phyloP scores from a whole-genome alignment of 2,888 invertebrate genomes.

The Epistrophella euchroma region DNA sequence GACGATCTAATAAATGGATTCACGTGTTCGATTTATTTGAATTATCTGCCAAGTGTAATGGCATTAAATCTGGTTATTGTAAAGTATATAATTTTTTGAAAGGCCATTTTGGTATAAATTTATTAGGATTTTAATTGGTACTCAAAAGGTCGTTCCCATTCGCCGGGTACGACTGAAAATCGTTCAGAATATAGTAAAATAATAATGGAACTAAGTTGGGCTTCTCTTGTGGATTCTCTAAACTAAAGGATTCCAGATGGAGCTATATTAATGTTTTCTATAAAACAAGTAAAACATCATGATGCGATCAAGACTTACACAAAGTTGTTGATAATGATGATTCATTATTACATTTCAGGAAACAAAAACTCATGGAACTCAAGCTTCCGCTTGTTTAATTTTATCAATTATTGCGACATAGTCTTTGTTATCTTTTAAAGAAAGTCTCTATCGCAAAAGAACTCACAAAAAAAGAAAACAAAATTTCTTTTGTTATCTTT shows the following conservation, averaged over 20 bases:
- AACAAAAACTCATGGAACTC: neutral
- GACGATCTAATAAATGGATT: neutral
- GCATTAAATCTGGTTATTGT: no score
- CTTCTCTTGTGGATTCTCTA: no score
- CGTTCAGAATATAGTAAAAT: no score
- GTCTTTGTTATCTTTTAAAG: neutral
- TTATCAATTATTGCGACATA: conserved; percentile 7
- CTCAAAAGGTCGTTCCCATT: neutral
- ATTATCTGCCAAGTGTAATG: neutral
- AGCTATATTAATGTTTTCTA: no score
- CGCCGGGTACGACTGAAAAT: no score
- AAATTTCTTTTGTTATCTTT: neutral
- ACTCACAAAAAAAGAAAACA: neutral
- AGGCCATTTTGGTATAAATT: neutral
- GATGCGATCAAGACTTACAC: neutral
- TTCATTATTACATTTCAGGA: neutral
- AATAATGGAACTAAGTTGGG: neutral
- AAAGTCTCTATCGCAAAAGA: neutral
- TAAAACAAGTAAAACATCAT: neutral
- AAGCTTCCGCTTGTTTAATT: neutral
- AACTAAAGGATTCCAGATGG: neutral
- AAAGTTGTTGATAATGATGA: neutral
- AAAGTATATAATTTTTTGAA: no score
- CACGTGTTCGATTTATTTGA: neutral
- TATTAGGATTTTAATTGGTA: neutral